Evolutionary conservation across 2,888 invertebrate genomes (phyloP).

Genomic region (Dromius quadrimaculatus): DNA sequence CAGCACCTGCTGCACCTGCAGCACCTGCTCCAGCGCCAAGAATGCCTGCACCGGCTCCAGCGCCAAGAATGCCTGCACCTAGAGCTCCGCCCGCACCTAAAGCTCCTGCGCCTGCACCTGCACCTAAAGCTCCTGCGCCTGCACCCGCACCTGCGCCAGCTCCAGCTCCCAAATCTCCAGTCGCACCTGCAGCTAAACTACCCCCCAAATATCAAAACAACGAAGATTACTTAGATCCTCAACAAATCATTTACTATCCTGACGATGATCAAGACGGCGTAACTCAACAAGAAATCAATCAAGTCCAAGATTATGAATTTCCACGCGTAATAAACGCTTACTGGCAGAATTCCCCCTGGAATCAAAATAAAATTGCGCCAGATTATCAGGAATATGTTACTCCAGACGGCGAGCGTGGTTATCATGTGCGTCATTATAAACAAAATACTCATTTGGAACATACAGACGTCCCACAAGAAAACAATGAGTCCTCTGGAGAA

Average conservation of each 20-base stretch:
- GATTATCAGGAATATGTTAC: slow-evolving; percentile 29
- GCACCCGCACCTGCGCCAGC: slow-evolving; percentile 52
- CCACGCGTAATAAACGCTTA: slow-evolving; percentile 10
- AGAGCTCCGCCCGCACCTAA: slow-evolving; percentile 50
- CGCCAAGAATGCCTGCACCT: not conserved
- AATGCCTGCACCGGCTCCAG: not conserved
- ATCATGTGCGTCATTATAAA: slow-evolving; percentile 13
- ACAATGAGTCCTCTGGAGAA: slow-evolving; percentile 13
- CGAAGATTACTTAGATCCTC: slow-evolving; percentile 53
- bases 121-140: slow-evolving; percentile 18
- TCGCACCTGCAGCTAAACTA: slow-evolving; percentile 46
- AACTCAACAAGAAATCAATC: slow-evolving; percentile 40
- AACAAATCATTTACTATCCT: slow-evolving; percentile 36
- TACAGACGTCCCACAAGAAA: slow-evolving; percentile 19
- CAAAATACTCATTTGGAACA: slow-evolving; percentile 34
- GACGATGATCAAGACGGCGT: slow-evolving; percentile 49
- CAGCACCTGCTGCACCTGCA: slow-evolving; percentile 38
- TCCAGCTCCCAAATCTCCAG: slow-evolving; percentile 53
- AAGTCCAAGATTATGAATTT: slow-evolving; percentile 52
- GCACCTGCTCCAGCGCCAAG: slow-evolving; percentile 47
- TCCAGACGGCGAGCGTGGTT: slow-evolving; percentile 35
- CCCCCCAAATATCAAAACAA: slow-evolving; percentile 45
- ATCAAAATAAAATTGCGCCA: slow-evolving; percentile 12
- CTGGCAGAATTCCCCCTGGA: slow-evolving; percentile 47
- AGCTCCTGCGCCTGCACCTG: slow-evolving; percentile 53